Percentiles rank a stretch among this genome's conserved stretches.
Conservation (phyloP, 2,113 vertebrate genomes). For the Gorilla gorilla region DNA sequence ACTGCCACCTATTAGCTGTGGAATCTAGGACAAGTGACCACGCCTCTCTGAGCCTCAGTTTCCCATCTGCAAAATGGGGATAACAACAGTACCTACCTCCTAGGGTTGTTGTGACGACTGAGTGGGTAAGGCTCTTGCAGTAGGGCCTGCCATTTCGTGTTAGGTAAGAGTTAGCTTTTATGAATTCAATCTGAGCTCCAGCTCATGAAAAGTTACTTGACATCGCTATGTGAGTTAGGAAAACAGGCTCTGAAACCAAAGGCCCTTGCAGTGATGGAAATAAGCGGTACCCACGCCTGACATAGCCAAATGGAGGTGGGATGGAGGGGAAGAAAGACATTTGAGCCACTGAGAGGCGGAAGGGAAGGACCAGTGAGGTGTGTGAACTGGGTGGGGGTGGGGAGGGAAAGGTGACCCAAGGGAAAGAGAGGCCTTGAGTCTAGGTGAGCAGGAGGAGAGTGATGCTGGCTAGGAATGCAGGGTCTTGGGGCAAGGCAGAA, state of each 20-base stretch:
- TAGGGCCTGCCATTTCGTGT: accelerated
- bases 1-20: no score
- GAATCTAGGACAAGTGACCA: background rate
- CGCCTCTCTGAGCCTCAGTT: background rate
- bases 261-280: background rate
- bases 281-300: background rate
- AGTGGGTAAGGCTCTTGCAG: background rate
- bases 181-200: background rate
- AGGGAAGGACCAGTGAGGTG: background rate
- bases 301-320: background rate
- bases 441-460: background rate
- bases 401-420: background rate
- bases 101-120: no score
- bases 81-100: background rate
- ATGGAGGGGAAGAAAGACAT: accelerated
- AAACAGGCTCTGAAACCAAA: background rate
- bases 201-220: background rate
- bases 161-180: background rate
- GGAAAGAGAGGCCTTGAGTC: background rate
- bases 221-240: background rate
- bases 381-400: background rate
- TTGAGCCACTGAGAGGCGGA: no score
- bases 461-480: background rate
- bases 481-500: background rate
- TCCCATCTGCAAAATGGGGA: background rate